Base-by-base conservation (phyloP, 2,113 vertebrate species). In the Anoplopoma fimbria region DNA sequence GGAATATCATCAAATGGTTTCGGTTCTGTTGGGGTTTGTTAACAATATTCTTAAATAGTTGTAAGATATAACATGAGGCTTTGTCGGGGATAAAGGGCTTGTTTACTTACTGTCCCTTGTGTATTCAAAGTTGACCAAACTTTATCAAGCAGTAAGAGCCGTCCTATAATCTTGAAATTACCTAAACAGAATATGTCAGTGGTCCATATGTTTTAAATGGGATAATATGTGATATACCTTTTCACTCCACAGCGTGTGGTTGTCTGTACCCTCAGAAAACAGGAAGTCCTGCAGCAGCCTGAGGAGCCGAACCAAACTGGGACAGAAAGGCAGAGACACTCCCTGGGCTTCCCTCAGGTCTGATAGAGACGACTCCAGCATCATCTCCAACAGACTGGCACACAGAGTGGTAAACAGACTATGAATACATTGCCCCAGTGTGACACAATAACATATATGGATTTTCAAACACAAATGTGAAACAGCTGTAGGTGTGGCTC, bases 261-360 rank as follows among this genome's bases (percentile, higher is more conserved):
- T 98, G 82, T 93, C 96, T 33, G 97, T 97, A 0, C 98, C 97
- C 92, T 99, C 98, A 0, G 97, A 94, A 29, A 97, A 98, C 12
- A 99, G 93, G 91, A 99, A 98, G 89, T 99, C 98, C 93, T 99
- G 98, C 5, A 99, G 96, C 69, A 99, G 95, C n/a, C 98, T 92
- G 38, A 99, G 96, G 27, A 99, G 96, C 77, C 96, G 96, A 17
- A 99, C 94, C 4, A 95, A 94, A 1, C 96, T 97, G 82, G 97
- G 97, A 71, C 94, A 94, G 91, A 97, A 96, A 0, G 96, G 94
- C 82, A 96, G 84, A 25, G 89, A 23, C 1, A 94, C 86, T 0
- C 93, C 84, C 0, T 95, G 90, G 0, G 95, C 92, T 2, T 97
- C 97, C 85, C 96, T 96, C 87, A 99, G 90, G 87, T 99, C 98